These are phyloP conservation scores for Dinocampus coccinellae DNA, from an alignment of 2,888 invertebrate genomes.

Conservation along the genomic window DNA sequence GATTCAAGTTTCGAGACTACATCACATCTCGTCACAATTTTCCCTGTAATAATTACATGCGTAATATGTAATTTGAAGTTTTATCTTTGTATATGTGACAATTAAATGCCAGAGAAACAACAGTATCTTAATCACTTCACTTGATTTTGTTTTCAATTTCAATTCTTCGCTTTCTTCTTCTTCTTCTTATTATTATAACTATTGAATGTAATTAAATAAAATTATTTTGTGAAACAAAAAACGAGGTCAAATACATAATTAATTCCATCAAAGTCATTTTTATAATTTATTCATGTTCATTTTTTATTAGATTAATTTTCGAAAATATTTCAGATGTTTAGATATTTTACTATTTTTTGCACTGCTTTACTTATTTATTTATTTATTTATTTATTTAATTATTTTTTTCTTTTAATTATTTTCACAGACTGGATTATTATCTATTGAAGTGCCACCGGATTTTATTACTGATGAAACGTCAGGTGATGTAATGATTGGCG, in stretches of 20 bases:
- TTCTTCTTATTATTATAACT: too few relatives aligned
- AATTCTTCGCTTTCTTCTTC: background rate
- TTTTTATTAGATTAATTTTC: too few relatives aligned
- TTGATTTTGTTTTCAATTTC: background rate
- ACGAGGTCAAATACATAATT: too few relatives aligned
- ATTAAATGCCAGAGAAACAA: background rate
- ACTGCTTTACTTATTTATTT: too few relatives aligned
- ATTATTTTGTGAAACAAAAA: too few relatives aligned
- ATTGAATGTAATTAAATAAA: too few relatives aligned
- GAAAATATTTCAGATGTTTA: background rate
- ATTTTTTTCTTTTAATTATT: conserved; percentile 39
- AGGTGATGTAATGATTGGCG: conserved; percentile 89
- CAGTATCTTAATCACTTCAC: background rate
- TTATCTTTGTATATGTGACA: background rate
- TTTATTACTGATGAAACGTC: conserved; percentile 89
- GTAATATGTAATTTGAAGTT: conserved; percentile 20
- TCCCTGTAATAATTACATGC: conserved; percentile 47
- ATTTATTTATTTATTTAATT: too few relatives aligned
- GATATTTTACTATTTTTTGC: background rate
- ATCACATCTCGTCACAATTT: conserved; percentile 23
- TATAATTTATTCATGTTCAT: too few relatives aligned
- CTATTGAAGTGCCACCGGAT: conserved; percentile 93
- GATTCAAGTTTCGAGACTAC: conserved; percentile 57
- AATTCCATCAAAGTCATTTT: too few relatives aligned
- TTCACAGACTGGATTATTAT: conserved; percentile 85